These are phyloP conservation scores for Machimus rusticus DNA, from an alignment of 2,888 invertebrate species.

Conservation along the genomic window DNA sequence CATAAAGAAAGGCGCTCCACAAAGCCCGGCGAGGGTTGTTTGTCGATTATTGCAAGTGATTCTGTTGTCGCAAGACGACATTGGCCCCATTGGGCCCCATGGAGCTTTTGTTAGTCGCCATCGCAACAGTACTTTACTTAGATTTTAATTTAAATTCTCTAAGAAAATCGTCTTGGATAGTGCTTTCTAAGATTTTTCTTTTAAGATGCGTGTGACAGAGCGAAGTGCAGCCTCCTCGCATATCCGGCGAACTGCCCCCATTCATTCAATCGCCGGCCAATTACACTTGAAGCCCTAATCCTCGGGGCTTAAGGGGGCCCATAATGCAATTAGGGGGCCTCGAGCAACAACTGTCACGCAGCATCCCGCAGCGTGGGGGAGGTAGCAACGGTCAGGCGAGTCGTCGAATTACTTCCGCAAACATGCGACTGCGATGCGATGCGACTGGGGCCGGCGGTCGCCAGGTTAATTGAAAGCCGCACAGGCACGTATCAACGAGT, in stretches of 20 bases:
- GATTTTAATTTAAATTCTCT: neutral
- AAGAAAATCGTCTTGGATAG: neutral
- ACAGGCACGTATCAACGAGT: slow-evolving; percentile 38
- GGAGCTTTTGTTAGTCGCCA: neutral
- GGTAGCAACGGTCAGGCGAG: neutral
- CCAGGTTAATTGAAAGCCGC: slow-evolving; percentile 42
- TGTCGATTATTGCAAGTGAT: slow-evolving; percentile 28
- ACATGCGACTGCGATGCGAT: neutral
- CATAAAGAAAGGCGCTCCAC: slow-evolving; percentile 30
- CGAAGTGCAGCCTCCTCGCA: neutral
- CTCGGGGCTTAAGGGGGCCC: slow-evolving; percentile 26
- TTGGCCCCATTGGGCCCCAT: neutral
- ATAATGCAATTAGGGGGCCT: slow-evolving; percentile 45
- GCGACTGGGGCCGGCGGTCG: neutral
- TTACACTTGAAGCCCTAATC: slow-evolving; percentile 43
- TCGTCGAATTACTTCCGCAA: slow-evolving; percentile 30
- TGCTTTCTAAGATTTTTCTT: neutral
- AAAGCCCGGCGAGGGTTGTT: slow-evolving; percentile 16
- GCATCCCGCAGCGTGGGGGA: neutral
- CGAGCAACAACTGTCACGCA: slow-evolving; percentile 45
- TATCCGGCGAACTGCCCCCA: neutral
- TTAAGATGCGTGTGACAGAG: neutral
- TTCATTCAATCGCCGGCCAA: slow-evolving; percentile 28
- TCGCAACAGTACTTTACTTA: neutral
- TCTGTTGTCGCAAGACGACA: neutral